Evolutionary conservation across 2,888 invertebrate species (phyloP), one percentile per base, ranked within the genome.

Genomic region (Lampropteryx suffumata): DNA sequence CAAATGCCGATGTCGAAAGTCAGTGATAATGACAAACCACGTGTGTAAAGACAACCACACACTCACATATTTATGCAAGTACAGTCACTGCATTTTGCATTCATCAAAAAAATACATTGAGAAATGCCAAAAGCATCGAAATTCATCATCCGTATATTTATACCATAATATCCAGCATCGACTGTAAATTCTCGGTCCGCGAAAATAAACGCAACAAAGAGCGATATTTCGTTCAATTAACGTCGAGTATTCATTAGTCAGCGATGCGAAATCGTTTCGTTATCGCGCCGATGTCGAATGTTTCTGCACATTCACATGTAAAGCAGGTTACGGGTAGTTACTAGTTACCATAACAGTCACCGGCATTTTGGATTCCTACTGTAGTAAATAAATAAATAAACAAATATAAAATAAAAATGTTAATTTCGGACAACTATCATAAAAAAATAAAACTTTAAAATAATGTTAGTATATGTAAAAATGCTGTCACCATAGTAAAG

Each of bases 221-320:
- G 59, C 68, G 72, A 78, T 75, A 76, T 77, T 73, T 71, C 73
- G 64, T 76, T 73, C 77, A 77, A 79, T 82, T 79, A 80, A 69
- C 69, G 70, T 64, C 48, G 69, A 71, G 70, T 72, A 76, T 80
- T 75, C 71, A 76, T 79, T 79, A 79, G 69, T 76, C 81, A 73
- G 68, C 65, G 67, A 67, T 68, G 71, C 64, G 67, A 65, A 74
- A 76, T 75, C 68, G 70, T 62, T 61, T 58, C 62, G 67, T 61
- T 73, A 65, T 69, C 65, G 65, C 65, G 61, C 63, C 62, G 60
- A 71, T 51, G 46, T 42, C 51, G 51, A 68, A 57, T 70, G 46
- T 33, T 43, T 30, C 9, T 33, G 13, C 32, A 13, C 13, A 42
- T 42, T 51, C 8, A 42, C 30, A 8, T 12, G n/a, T 21, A 13